Percentiles rank a stretch among this genome's conserved stretches.
Evolutionary conservation across 2,797 vertebrate genomes (phyloP).

Genomic region (Nyctibius grandis): DNA sequence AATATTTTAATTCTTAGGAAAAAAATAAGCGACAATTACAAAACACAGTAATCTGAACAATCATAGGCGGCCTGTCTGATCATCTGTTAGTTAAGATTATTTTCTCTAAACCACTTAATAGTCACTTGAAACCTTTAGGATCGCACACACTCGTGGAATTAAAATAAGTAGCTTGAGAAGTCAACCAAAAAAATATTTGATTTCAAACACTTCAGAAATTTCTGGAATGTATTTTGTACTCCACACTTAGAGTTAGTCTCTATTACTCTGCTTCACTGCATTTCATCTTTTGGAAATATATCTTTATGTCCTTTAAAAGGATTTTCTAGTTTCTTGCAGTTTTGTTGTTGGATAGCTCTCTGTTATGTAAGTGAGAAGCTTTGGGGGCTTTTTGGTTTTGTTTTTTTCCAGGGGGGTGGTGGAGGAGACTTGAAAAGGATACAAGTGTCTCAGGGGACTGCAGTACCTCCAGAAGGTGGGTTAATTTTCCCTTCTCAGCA

Average conservation of each 20-base stretch:
- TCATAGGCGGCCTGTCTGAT: not conserved
- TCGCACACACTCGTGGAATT: not conserved
- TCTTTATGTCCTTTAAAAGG: not conserved
- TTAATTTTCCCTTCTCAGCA: not conserved
- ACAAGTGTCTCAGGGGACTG: not conserved
- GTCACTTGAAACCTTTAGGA: not conserved
- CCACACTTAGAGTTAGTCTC: not conserved
- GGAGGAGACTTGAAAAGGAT: not conserved
- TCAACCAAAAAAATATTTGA: not conserved
- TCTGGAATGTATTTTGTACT: not conserved
- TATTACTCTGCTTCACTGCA: not conserved
- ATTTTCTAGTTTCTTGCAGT: not conserved
- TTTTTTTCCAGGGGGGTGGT: not conserved
- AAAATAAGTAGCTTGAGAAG: not conserved
- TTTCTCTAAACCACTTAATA: not conserved
- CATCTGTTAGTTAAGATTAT: not conserved
- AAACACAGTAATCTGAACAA: not conserved
- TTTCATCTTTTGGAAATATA: not conserved
- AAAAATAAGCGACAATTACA: not conserved
- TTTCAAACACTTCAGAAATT: not conserved
- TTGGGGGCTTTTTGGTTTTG: not conserved
- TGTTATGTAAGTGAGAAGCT: not conserved
- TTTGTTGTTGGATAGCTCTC: not conserved
- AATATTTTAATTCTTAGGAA: not conserved
- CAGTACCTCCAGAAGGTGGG: not conserved